Base-by-base conservation (phyloP, 1,140 invertebrate species). In the Ptiloglossa arizonensis region DNA sequence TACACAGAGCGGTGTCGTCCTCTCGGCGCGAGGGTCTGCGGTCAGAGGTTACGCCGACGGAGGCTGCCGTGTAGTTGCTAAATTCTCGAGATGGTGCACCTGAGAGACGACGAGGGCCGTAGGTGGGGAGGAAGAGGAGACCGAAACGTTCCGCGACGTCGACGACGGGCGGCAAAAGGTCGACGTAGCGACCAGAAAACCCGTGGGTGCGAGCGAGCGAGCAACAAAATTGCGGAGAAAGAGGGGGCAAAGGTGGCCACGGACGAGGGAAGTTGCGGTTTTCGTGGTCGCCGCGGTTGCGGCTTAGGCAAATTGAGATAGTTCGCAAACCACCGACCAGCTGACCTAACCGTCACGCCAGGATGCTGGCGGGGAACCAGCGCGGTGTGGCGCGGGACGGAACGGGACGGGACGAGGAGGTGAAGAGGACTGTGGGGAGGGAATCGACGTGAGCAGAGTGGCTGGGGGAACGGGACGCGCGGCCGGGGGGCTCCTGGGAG, bases 261-360 rank as follows among this genome's bases (percentile, higher is more conserved):
- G 87, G 79, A 88, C 85, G 86, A 87, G 89, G 83, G 89, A 89
- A 91, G 90, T 91, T 90, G 92, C 78, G 91, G 91, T 92, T 91
- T 48, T 89, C 86, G 88, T 80, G 91, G 91, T 91, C 88, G 86
- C 85, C 88, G 90, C 85, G 90, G 90, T 89, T 92, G 91, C 86
- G 91, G 91, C 86, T 89, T 90, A 89, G 88, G 91, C 91, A 93
- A 93, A 93, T 93, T 93, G 92, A 93, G 92, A 93, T 93, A 93
- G 92, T 93, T 93, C 90, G 91, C 86, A 89, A 92, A 93, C 91
- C 91, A 86, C 91, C 76, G 83, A 87, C 84, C 83, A 84, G 85
- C 87, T 91, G 89, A 91, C 88, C 89, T 81, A 82, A 85, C 85
- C 88, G 80, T 83, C 75, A 85, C 75, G 85, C 79, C 86, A 86